These are phyloP conservation scores for Leuctra nigra DNA, from an alignment of 2,888 invertebrate genomes.

Conservation along the genomic window DNA sequence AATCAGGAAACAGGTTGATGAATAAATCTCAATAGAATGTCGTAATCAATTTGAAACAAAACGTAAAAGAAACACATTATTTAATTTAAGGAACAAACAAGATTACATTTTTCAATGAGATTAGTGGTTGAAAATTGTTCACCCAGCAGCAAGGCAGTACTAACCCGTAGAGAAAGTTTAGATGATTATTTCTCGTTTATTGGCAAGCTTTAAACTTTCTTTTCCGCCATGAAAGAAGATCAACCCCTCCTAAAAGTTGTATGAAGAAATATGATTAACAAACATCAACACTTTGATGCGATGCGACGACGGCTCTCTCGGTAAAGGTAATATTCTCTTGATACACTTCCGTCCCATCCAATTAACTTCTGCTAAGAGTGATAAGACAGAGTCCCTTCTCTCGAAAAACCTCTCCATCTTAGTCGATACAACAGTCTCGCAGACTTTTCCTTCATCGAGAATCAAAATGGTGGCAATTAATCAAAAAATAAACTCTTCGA, in stretches of 20 bases:
- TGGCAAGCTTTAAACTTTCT: background rate
- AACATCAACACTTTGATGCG: slow-evolving; percentile 19
- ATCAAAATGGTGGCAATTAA: slow-evolving; percentile 28
- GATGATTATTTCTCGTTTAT: too few species aligned
- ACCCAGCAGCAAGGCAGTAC: too few species aligned
- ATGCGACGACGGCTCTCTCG: background rate
- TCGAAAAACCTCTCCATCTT: slow-evolving; percentile 26
- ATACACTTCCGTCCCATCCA: slow-evolving; percentile 19
- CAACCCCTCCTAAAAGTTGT: background rate
- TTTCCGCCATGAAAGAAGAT: background rate
- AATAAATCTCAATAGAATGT: too few species aligned
- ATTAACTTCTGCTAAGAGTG: slow-evolving; percentile 24
- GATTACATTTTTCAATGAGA: too few species aligned
- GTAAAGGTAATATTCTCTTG: slow-evolving; percentile 1
- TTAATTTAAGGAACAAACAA: too few species aligned
- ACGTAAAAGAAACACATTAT: too few species aligned
- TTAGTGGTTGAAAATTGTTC: too few species aligned
- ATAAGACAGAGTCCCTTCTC: slow-evolving; percentile 16
- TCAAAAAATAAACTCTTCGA: slow-evolving; percentile 24
- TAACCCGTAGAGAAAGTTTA: too few species aligned
- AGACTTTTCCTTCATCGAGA: slow-evolving; percentile 23
- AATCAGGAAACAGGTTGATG: too few species aligned
- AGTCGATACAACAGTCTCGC: slow-evolving; percentile 26
- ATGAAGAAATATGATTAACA: slow-evolving; percentile 18
- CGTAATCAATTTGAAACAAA: too few species aligned